Evolutionary conservation across 2,113 vertebrate species (phyloP), one percentile per base, ranked within the genome.

Genomic region (Gallinago media): DNA sequence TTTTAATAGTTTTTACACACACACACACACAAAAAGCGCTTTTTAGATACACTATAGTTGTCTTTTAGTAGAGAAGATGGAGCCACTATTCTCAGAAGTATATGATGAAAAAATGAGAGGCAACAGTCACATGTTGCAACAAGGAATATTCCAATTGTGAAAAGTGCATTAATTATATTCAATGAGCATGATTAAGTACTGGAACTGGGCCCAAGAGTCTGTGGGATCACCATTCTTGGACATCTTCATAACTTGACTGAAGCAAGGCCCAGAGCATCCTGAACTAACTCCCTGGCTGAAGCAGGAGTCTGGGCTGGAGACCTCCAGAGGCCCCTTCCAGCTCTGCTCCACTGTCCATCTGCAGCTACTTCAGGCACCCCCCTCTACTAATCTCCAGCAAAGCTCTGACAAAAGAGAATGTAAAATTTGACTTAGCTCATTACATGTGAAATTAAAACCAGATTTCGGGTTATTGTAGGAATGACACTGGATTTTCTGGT

Each of bases 141-240:
- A 95, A 78, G 49, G 73, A 91, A 85, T 75, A 89, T 18, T 71
- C 84, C 80, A 78, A 34, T 47, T 81, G 73, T 94, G 70, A 84
- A 93, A 88, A 92, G 74, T 25, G 23, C 59, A 81, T 93, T 91
- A 31, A 91, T 93, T 92, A 78, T 50, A 85, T 63, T 74, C 87
- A 87, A 38, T 78, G 66, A 96, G 77, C 15, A 34, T 25, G 55
- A 71, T 74, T 84, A 87, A 67, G 20, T 63, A 63, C 61, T 46
- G 76, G 76, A 94, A 77, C 38, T 38, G 20, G 13, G 65, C 73
- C 77, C 85, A 91, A 29, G 47, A 94, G 61, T 19, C 65, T 95
- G 42, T 77, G 55, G 83, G 65, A 95, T 91, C 83, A 84, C 85
- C 86, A 52, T 81, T 92, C 83, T 42, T 89, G 83, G 76, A 84